Base-by-base conservation (phyloP, 2,888 invertebrate species). In the Antheraea assamensis region DNA sequence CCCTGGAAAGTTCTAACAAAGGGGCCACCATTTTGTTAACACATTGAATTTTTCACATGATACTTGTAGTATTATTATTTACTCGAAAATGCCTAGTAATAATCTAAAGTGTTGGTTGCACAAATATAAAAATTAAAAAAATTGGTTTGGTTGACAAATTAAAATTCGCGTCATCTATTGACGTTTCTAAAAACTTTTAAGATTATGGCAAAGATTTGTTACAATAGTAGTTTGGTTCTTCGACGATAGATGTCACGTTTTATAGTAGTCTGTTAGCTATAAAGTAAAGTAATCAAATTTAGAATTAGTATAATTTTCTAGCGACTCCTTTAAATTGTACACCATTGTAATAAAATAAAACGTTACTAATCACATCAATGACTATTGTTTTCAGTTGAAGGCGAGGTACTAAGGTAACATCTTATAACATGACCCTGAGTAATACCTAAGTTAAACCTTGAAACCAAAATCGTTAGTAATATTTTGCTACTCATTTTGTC, bases 91-190 rank as follows among this genome's bases (percentile, higher is more conserved):
- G n/a, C n/a, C n/a, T n/a, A n/a, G n/a, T n/a, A n/a, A n/a, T n/a
- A n/a, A n/a, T n/a, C n/a, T n/a, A n/a, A n/a, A n/a, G n/a, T n/a
- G n/a, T n/a, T n/a, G n/a, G n/a, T n/a, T n/a, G n/a, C n/a, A n/a
- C n/a, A n/a, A n/a, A n/a, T n/a, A n/a, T n/a, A n/a, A n/a, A n/a
- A n/a, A n/a, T n/a, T n/a, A n/a, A n/a, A n/a, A n/a, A n/a, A n/a
- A 42, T 42, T 42, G 2, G 10, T 35, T 3, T 13, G 4, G 30
- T 66, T 31, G 19, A 49, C 2, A 13, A 49, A 47, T 21, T 68
- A 30, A 15, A 66, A 76, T 68, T 35, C 73, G 66, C 77, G 80
- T 74, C 78, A 80, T 79, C 81, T 82, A 58, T 77, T 31, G 31
- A 27, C n/a, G 0, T 0, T 15, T 21, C 15, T 1, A 8, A 7